A percentile compares a stretch with the other conserved stretches of the same genome.
phyloP scores from a whole-genome alignment of 2,888 invertebrate genomes.

The Drosophila ochracea region DNA sequence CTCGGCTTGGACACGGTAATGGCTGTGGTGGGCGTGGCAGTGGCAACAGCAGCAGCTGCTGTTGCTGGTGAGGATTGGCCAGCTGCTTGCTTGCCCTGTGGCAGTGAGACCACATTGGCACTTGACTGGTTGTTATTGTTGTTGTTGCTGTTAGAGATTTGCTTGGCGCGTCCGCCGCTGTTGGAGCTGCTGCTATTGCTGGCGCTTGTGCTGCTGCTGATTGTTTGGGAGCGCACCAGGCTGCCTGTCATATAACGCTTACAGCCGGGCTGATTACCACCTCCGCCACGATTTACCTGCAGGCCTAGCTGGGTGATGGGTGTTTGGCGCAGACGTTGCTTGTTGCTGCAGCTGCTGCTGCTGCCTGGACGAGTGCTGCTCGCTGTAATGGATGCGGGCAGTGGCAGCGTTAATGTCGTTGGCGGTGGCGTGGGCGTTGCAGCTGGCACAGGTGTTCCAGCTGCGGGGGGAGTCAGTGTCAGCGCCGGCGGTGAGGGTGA shows the following conservation, averaged over 20 bases:
- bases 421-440: conserved; percentile 50
- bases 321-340: conserved; percentile 53
- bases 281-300: conserved; percentile 62
- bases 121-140: conserved; percentile 10
- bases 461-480: conserved; percentile 64
- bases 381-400: conserved; percentile 35
- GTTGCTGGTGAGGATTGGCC: conserved; percentile 5
- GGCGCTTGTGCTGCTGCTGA: conserved; percentile 64
- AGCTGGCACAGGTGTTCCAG: conserved; percentile 40
- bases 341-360: conserved; percentile 55
- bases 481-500: conserved; percentile 62
- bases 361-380: conserved; percentile 66
- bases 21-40: conserved; percentile 49
- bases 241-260: conserved; percentile 83
- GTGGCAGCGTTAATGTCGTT: conserved; percentile 50
- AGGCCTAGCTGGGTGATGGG: conserved; percentile 73
- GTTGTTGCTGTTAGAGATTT: conserved; percentile 14
- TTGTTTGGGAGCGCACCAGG: conserved; percentile 83
- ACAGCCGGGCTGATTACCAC: conserved; percentile 54
- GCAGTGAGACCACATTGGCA: conserved; percentile 60
- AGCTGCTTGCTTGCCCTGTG: conserved; percentile 46
- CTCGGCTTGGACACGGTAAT: conserved; percentile 70
- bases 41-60: conserved; percentile 11
- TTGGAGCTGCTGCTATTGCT: conserved; percentile 64
- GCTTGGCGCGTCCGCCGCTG: conserved; percentile 55